These are phyloP conservation scores for Holothuria scabra DNA, from an alignment of 53 echinoderm and acorn worm species.

Conservation along the genomic window DNA sequence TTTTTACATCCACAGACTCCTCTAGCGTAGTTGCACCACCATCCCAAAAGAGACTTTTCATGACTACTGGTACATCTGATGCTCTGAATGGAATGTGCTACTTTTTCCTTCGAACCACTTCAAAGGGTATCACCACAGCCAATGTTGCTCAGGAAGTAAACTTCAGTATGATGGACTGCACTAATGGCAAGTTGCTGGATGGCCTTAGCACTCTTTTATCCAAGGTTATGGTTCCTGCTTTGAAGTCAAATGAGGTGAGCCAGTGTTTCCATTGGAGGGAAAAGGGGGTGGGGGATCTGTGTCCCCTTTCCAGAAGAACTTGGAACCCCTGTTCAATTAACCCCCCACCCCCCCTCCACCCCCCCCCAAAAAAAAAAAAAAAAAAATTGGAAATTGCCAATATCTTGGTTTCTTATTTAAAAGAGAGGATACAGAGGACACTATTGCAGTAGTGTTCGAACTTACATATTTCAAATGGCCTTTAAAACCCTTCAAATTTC, in stretches of 20 bases:
- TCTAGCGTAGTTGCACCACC: slow-evolving; percentile 81
- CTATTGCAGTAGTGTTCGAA: too few species aligned
- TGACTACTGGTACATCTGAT: slow-evolving; percentile 93
- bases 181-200: slow-evolving; percentile 86
- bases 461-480: too few species aligned
- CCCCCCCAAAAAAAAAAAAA: too few species aligned
- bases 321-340: too few species aligned
- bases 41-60: slow-evolving; percentile 85
- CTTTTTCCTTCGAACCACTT: slow-evolving; percentile 87
- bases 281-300: too few species aligned
- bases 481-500: too few species aligned
- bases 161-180: slow-evolving; percentile 91
- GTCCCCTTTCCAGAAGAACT: too few species aligned
- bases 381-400: too few species aligned
- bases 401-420: too few species aligned
- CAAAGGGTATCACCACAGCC: slow-evolving; percentile 76
- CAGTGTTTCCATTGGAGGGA: too few species aligned
- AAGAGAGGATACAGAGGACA: too few species aligned
- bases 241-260: slow-evolving; percentile 85
- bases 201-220: slow-evolving; percentile 80
- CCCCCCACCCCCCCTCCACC: too few species aligned
- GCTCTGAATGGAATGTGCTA: slow-evolving; percentile 94
- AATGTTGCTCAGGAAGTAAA: slow-evolving; percentile 93
- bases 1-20: slow-evolving; percentile 56
- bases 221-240: slow-evolving; percentile 92